These are phyloP conservation scores for Meteorus colon DNA, from an alignment of 2,888 invertebrate genomes.

Conservation along the genomic window DNA sequence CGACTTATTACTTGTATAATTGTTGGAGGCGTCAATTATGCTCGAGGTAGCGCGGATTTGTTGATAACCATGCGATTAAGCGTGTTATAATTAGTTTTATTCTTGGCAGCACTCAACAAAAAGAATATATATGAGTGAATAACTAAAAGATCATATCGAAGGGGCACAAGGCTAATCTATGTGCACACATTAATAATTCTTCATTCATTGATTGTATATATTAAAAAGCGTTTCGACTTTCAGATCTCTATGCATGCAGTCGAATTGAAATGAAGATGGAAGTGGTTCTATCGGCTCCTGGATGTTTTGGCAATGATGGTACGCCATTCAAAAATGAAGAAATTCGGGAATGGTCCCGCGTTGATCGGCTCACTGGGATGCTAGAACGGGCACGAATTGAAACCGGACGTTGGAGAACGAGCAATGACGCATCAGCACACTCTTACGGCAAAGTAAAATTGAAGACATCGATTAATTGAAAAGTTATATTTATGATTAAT, in stretches of 20 bases:
- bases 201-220: neutral
- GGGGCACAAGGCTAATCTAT: constrained; percentile 15
- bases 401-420: constrained; percentile 76
- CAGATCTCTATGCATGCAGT: neutral
- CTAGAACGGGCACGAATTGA: constrained; percentile 76
- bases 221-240: neutral
- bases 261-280: constrained; percentile 58
- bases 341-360: constrained; percentile 76
- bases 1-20: constrained; percentile 30
- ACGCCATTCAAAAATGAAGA: constrained; percentile 75
- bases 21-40: constrained; percentile 28
- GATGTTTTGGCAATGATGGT: constrained; percentile 59
- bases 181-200: neutral
- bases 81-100: constrained; percentile 9
- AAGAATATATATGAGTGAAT: neutral
- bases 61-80: neutral
- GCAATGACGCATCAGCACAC: constrained; percentile 73
- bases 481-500: constrained; percentile 8
- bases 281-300: constrained; percentile 62
- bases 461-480: constrained; percentile 24
- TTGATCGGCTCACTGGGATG: constrained; percentile 76
- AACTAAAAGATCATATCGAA: constrained; percentile 1
- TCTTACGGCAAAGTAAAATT: constrained; percentile 76
- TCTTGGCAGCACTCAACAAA: neutral
- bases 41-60: constrained; percentile 17